Evolutionary conservation across 2,888 invertebrate species (phyloP).

Genomic region (Calameuta pallipes): DNA sequence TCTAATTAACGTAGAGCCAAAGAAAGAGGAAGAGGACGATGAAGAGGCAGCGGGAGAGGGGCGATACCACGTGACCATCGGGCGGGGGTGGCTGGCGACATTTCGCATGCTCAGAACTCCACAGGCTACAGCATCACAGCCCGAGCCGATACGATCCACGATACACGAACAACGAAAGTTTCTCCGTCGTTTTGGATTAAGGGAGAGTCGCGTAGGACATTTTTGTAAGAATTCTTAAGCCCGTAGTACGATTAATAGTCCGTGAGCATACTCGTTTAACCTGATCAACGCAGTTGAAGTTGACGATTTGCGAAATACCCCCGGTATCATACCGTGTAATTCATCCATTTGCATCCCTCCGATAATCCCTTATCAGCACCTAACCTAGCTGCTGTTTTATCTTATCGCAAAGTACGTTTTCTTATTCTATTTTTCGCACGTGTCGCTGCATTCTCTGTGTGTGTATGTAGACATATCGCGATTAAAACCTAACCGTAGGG

Average conservation of each 20-base stretch:
- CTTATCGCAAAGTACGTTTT: background rate
- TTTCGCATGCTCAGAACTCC: constrained; percentile 65
- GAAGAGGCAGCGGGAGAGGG: constrained; percentile 20
- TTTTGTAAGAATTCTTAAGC: background rate
- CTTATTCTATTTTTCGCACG: background rate
- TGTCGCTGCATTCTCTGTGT: constrained; percentile 1
- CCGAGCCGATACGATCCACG: constrained; percentile 29
- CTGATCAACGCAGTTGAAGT: background rate
- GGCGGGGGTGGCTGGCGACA: constrained; percentile 63
- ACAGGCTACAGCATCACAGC: constrained; percentile 54
- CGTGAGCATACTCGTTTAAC: background rate
- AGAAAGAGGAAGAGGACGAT: constrained; percentile 15
- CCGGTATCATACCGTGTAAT: background rate
- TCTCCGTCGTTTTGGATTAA: background rate
- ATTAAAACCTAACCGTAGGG: background rate
- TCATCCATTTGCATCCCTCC: background rate
- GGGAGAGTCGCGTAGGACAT: background rate
- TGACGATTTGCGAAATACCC: background rate
- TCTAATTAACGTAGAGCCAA: constrained; percentile 43
- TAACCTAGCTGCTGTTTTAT: background rate
- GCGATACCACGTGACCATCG: constrained; percentile 58
- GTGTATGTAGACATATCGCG: constrained; percentile 23
- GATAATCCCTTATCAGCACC: background rate
- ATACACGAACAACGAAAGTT: constrained; percentile 17
- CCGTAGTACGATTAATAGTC: background rate